Base-by-base conservation (phyloP, 1,140 invertebrate genomes). In the Battus philenor region DNA sequence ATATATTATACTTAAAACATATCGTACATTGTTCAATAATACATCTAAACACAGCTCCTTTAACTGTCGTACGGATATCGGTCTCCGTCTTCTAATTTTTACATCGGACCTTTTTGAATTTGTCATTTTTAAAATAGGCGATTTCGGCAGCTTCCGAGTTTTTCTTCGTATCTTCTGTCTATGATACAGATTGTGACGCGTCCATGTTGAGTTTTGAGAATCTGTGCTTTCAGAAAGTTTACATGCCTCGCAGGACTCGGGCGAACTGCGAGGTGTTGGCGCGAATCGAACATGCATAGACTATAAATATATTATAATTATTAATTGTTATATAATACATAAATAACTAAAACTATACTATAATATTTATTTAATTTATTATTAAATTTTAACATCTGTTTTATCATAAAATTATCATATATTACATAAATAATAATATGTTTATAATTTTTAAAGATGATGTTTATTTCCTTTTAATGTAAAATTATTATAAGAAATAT, bases 281-380 rank as follows among this genome's bases (percentile, higher is more conserved):
- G 74, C 78, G 33, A 82, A 82, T 10, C 59, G 72, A 3, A 82
- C 78, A 17, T 73, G 68, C 75, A 79, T 79, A 47, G 39, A 62
- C 32, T 11, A 2, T 1, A 22, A 29, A 46, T 7, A n/a, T n/a
- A n/a, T n/a, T 27, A 2, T 8, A 27, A 22, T 27, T 27, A 8
- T 2, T 5, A 9, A 27, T 27, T 27, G 24, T 8, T 10, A 27
- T 27, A 6, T 10, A 1, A 0, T 6, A 27, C 7, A 26, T 7
- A 26, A 7, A 26, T 26, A 2, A 24, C 22, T 7, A 24, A 2
- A 24, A n/a, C 5, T 24, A 1, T 24, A 7, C 5, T 24, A 24
- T 24, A 5, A 7, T 24, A n/a, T 1, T 24, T 24, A 7, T 7
- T 3, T 3, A 7, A 7, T 22, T 22, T 22, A 4, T 4, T 22